phyloP scores from a whole-genome alignment of 2,113 vertebrate species.

The Labeo rohita region DNA sequence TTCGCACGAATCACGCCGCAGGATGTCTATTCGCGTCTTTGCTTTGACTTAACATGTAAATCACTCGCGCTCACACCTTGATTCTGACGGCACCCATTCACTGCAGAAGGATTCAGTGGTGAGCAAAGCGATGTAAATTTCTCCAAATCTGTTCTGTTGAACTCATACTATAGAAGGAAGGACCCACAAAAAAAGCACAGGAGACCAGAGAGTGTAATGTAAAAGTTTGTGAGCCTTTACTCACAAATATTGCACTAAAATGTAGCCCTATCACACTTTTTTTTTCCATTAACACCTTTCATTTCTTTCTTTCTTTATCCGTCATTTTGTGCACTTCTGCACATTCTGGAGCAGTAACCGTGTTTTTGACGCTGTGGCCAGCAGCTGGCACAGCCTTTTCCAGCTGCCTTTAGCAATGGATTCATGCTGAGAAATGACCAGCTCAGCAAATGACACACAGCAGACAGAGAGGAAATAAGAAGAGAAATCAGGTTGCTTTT shows the following conservation, averaged over 20 bases:
- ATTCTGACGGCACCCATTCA: neutral
- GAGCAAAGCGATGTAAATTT: neutral
- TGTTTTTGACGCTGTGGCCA: constrained; percentile 54
- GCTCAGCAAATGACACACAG: constrained; percentile 66
- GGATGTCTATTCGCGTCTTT: too few species aligned
- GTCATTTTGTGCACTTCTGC: constrained; percentile 7
- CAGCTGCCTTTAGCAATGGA: constrained; percentile 64
- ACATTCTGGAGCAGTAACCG: constrained; percentile 1
- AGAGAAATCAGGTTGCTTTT: constrained; percentile 15
- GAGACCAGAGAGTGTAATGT: neutral
- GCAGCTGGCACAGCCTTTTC: constrained; percentile 64
- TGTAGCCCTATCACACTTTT: neutral
- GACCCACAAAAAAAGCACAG: neutral
- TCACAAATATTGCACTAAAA: neutral
- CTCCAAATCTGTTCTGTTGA: too few species aligned
- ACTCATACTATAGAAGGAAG: neutral
- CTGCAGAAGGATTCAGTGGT: neutral
- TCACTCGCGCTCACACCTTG: too few species aligned
- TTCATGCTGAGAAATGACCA: constrained; percentile 63
- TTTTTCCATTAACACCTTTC: neutral
- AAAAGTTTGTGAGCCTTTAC: neutral
- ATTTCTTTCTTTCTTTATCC: neutral
- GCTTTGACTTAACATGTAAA: too few species aligned
- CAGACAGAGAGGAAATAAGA: constrained; percentile 48
- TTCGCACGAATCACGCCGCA: too few species aligned